Percentiles rank a stretch among this genome's conserved stretches.
Evolutionary conservation across 2,888 invertebrate species (phyloP).

Genomic region (Phalera bucephala): DNA sequence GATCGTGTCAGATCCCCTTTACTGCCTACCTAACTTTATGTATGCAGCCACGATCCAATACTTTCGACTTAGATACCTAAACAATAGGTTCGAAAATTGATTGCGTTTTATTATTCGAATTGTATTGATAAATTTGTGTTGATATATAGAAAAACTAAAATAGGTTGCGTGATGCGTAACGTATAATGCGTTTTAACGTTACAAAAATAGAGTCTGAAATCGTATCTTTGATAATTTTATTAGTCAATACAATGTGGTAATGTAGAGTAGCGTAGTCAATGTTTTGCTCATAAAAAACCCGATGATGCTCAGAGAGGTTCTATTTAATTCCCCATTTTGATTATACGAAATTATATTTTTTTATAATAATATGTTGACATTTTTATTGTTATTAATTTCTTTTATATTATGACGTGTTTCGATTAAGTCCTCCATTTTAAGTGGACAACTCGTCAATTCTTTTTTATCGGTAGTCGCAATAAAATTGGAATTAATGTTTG

Average conservation of each 20-base stretch:
- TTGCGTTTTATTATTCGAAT: slow-evolving; percentile 1
- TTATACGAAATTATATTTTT: slow-evolving; percentile 56
- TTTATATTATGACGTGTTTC: slow-evolving; percentile 43
- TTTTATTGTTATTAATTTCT: slow-evolving; percentile 78
- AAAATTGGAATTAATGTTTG: slow-evolving; percentile 19
- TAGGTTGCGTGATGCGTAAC: slow-evolving; percentile 37
- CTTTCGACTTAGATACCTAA: slow-evolving; percentile 4
- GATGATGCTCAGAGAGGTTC: slow-evolving; percentile 68
- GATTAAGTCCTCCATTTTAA: slow-evolving; percentile 29
- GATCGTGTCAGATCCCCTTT: slow-evolving; percentile 71
- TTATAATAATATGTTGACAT: slow-evolving; percentile 63
- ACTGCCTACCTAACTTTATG: slow-evolving; percentile 38
- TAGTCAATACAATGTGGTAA: slow-evolving; percentile 27
- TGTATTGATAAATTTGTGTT: slow-evolving; percentile 20
- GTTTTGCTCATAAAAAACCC: slow-evolving; percentile 72
- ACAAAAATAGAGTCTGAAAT: slow-evolving; percentile 33
- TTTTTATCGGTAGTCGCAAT: slow-evolving; percentile 31
- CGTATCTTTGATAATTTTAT: slow-evolving; percentile 15
- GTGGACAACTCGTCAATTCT: slow-evolving; percentile 22
- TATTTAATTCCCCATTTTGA: slow-evolving; percentile 72
- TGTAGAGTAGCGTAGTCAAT: slow-evolving; percentile 57
- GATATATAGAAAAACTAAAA: slow-evolving; percentile 45
- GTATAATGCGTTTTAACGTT: slow-evolving; percentile 28
- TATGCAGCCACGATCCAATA: slow-evolving; percentile 12
- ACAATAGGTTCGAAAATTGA: slow-evolving; percentile 24